Evolutionary conservation across 2,113 vertebrate species (phyloP).

Genomic region (Panthera uncia): DNA sequence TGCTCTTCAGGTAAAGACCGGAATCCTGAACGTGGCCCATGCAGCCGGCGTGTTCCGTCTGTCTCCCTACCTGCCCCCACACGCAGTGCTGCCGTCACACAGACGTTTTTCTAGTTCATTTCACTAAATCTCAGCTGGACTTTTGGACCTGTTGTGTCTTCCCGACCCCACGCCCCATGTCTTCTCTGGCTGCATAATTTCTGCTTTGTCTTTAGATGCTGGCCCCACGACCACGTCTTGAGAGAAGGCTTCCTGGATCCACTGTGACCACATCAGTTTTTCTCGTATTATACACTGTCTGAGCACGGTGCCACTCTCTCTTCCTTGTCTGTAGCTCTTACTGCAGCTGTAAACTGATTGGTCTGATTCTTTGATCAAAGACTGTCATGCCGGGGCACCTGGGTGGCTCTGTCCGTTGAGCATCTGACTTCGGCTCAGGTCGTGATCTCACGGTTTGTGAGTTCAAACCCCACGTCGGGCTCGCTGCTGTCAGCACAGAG

Average conservation of each 20-base stretch:
- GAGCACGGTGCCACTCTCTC: background rate
- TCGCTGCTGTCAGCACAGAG: too few relatives aligned
- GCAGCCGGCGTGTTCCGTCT: background rate
- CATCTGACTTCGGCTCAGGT: too few relatives aligned
- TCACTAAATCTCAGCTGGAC: background rate
- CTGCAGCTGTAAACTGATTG: background rate
- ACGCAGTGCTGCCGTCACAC: rapidly evolving
- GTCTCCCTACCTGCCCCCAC: background rate
- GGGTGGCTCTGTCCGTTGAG: too few relatives aligned
- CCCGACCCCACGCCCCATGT: rapidly evolving
- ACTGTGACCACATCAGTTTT: background rate
- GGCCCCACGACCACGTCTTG: background rate
- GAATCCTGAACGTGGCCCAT: background rate
- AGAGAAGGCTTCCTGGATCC: background rate
- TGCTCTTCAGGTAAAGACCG: background rate
- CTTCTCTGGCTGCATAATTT: background rate
- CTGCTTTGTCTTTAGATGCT: background rate
- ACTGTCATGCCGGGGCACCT: background rate
- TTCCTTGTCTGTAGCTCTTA: background rate
- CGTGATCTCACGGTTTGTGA: too few relatives aligned
- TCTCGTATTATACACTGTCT: background rate
- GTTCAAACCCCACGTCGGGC: too few relatives aligned
- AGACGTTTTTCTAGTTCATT: background rate
- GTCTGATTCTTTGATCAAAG: background rate
- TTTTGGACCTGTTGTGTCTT: background rate